phyloP scores from a whole-genome alignment of 2,888 invertebrate genomes.

The Acanthopleura granulata region DNA sequence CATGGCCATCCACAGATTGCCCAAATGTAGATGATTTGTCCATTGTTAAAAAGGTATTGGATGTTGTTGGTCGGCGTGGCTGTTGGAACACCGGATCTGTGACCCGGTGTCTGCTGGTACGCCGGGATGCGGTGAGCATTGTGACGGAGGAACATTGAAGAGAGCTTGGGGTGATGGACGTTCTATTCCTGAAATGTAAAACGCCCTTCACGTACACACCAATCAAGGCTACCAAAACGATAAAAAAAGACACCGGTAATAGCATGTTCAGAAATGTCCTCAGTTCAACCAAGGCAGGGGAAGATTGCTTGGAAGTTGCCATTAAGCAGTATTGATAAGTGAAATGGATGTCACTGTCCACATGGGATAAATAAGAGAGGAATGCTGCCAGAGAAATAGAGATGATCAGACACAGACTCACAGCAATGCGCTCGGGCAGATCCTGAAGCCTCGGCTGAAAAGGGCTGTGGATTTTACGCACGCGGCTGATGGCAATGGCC shows the following conservation, averaged over 20 bases:
- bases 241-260: not conserved
- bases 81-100: not conserved
- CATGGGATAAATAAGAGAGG: not conserved
- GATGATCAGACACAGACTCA: not conserved
- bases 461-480: constrained; percentile 1
- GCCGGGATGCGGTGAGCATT: not conserved
- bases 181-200: not conserved
- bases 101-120: not conserved
- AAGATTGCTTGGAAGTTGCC: not conserved
- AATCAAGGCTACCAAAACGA: not conserved
- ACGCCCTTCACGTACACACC: constrained; percentile 5
- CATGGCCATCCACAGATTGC: too few species aligned
- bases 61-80: not conserved
- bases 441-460: not conserved
- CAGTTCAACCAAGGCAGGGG: not conserved
- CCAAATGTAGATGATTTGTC: too few species aligned
- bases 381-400: not conserved
- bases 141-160: too few species aligned
- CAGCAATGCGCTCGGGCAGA: not conserved
- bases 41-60: not conserved
- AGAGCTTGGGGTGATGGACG: not conserved
- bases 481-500: not conserved
- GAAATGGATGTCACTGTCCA: not conserved
- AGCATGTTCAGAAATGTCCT: not conserved
- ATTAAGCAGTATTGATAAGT: not conserved